phyloP scores from a whole-genome alignment of 2,113 vertebrate species.

The Phylloscopus trochilus region DNA sequence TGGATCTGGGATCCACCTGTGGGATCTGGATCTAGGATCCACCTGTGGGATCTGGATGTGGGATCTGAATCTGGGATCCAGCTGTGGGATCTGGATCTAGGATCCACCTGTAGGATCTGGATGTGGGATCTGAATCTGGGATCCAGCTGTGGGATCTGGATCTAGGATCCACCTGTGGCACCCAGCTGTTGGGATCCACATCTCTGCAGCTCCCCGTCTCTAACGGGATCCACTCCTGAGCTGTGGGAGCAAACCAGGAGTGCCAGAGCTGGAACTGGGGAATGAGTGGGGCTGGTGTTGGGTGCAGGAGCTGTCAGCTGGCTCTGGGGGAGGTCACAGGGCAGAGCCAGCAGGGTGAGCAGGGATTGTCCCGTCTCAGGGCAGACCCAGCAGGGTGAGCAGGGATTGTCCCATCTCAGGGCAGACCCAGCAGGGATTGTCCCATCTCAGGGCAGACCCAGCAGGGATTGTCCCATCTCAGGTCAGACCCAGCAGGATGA shows the following conservation, averaged over 20 bases:
- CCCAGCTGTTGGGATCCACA: no score
- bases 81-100: neutral
- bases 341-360: neutral
- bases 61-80: neutral
- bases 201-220: neutral
- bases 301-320: fast-evolving
- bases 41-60: neutral
- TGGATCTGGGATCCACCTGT: neutral
- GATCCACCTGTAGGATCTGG: fast-evolving
- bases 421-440: neutral
- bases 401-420: no score
- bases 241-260: fast-evolving
- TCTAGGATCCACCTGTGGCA: neutral
- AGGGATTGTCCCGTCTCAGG: neutral
- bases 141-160: fast-evolving
- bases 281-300: fast-evolving
- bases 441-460: no score
- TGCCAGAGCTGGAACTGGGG: fast-evolving
- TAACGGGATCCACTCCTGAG: fast-evolving
- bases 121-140: neutral
- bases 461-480: no score
- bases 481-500: neutral
- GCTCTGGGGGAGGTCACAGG: no score
- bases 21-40: neutral
- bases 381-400: no score